Evolutionary conservation across 2,888 invertebrate genomes (phyloP).

Genomic region (Pandemis heparana): DNA sequence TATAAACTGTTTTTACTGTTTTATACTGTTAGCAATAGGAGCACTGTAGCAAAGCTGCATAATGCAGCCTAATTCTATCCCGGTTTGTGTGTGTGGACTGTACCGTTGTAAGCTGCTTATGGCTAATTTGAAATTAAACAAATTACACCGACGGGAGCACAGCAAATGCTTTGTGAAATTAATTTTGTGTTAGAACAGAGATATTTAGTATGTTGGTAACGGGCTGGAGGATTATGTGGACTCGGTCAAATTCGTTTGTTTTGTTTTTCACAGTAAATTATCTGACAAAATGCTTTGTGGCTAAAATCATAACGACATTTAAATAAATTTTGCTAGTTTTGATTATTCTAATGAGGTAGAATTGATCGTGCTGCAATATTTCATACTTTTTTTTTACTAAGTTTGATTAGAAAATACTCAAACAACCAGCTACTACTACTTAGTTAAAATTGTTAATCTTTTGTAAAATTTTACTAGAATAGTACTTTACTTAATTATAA

Average conservation of each 20-base stretch:
- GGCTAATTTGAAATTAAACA: conserved; percentile 41
- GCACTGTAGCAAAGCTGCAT: conserved; percentile 6
- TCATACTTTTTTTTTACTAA: too few relatives aligned
- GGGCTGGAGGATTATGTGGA: not conserved
- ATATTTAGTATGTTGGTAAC: conserved; percentile 11
- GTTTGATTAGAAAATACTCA: too few relatives aligned
- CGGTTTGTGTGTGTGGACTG: conserved; percentile 24
- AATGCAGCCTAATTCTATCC: conserved; percentile 33
- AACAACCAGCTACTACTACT: too few relatives aligned
- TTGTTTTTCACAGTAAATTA: not conserved
- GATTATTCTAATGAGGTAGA: not conserved
- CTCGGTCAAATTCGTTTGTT: not conserved
- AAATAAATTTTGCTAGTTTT: not conserved
- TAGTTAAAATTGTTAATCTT: too few relatives aligned
- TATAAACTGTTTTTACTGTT: not conserved
- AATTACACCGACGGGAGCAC: conserved; percentile 23
- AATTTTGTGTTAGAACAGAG: conserved; percentile 22
- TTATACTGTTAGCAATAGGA: not conserved
- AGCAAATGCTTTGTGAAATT: conserved; percentile 26
- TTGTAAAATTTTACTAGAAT: too few relatives aligned
- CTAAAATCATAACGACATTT: not conserved
- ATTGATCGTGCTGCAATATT: not conserved
- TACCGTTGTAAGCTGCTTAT: conserved; percentile 33
- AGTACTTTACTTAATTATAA: too few relatives aligned
- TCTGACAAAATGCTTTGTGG: not conserved